Base-by-base conservation (phyloP, 2,888 invertebrate genomes). In the Antitype chi region DNA sequence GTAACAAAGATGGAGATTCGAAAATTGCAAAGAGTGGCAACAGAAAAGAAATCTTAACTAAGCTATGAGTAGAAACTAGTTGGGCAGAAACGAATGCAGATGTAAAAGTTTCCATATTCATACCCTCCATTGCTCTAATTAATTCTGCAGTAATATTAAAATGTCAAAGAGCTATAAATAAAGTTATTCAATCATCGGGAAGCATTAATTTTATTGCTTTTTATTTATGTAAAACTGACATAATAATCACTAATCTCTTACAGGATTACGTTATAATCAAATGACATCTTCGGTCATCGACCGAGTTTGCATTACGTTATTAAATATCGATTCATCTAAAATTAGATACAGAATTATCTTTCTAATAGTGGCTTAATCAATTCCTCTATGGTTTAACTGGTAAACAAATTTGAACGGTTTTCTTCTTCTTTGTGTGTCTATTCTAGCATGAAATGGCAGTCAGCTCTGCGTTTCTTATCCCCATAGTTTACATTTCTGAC, bases 341-440 rank as follows among this genome's bases (percentile, higher is more conserved):
- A 73, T 81, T 84, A n/a, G 81, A 66, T n/a, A 70, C 69, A 79
- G 60, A 73, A 60, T 84, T 49, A 78, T 78, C 57, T 66, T 76
- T 43, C 23, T 60, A 64, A 70, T 55, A 57, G 15, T 66, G 32
- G 43, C 28, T 43, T n/a, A 82, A 77, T 82, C 76, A 55, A 77
- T 70, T 69, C n/a, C 0, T 28, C 0, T 66, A 28, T 25, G 28
- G 70, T 59, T 59, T 38, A 78, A 49, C 15, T 43, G 49, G 23
- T 52, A 49, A 77, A 68, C 77, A 32, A n/a, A 28, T 59, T 57
- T 1, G 13, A 15, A 23, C 3, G 17, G 62, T 55, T 64, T 11
- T 1, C 60, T 62, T 79, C 55, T 81, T n/a, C 20, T 38, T 25
- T n/a, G 15, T 77, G n/a, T 67, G 32, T 4, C n/a, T 76, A 15